Conservation (phyloP, 2,113 vertebrate genomes). For the Neolamprologus modestus region DNA sequence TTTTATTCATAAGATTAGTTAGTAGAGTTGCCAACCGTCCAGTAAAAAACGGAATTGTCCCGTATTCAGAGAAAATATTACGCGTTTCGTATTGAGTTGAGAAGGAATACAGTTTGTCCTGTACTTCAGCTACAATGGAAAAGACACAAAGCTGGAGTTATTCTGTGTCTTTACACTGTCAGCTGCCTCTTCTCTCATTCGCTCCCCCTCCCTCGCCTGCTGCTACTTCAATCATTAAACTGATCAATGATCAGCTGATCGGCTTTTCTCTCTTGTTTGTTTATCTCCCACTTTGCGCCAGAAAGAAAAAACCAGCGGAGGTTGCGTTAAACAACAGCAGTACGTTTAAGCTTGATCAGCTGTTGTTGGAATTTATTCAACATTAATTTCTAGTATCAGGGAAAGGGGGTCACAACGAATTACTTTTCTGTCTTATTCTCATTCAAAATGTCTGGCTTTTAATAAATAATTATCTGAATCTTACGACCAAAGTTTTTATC, state of each 20-base stretch:
- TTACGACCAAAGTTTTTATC: neutral
- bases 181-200: neutral
- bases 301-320: rapidly evolving
- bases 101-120: rapidly evolving
- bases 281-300: neutral
- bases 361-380: neutral
- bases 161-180: neutral
- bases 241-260: neutral
- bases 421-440: neutral
- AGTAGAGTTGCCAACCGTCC: too few relatives aligned
- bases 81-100: rapidly evolving
- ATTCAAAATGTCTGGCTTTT: neutral
- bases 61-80: too few relatives aligned
- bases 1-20: too few relatives aligned
- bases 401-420: neutral
- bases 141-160: too few relatives aligned
- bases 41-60: rapidly evolving
- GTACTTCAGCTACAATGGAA: too few relatives aligned
- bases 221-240: neutral
- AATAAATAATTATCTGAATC: neutral
- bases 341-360: neutral
- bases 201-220: rapidly evolving
- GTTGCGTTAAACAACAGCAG: neutral
- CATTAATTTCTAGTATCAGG: neutral
- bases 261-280: neutral